Base-by-base conservation (phyloP, 2,888 invertebrate species). In the Lasius fuliginosus region DNA sequence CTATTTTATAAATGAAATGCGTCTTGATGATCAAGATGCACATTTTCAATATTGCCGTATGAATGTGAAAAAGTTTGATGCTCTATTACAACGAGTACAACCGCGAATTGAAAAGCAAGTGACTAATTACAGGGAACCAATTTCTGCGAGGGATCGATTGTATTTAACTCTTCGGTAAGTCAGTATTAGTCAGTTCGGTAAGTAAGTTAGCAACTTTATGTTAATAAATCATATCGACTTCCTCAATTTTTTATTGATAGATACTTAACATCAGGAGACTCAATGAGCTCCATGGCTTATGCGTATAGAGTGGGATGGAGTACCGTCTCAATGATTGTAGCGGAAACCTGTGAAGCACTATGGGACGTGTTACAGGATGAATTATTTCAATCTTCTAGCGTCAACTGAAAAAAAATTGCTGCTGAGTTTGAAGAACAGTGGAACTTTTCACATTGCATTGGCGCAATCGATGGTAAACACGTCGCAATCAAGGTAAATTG, bases 151-250 rank as follows among this genome's bases (percentile, higher is more conserved):
- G 8, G 36, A 64, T 18, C 5, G 64, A 36, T 64, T 64, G n/a
- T 64, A 64, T 64, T 0, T 64, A 64, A 64, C 64, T n/a, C 4
- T 64, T 64, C 36, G 64, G 64, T 64, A 11, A 64, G n/a, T 60
- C 27, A 27, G 5, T 60, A 12, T 58, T 58, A 58, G 12, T n/a
- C n/a, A n/a, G n/a, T n/a, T n/a, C n/a, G n/a, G n/a, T n/a, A n/a
- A n/a, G n/a, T n/a, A n/a, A n/a, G n/a, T n/a, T n/a, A 27, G 12
- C n/a, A 58, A 58, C 27, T 27, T 58, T 27, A 30, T 27, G 23
- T 58, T 58, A 27, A 58, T 58, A n/a, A 56, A 58, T 58, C 8
- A 27, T 58, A 27, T 27, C 30, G 12, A 27, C 15, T 58, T 12
- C 3, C 23, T 62, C 1, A 9, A 62, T 33, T 62, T 3, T 33